These are phyloP conservation scores for Sitta carolinensis DNA, from an alignment of 2,797 vertebrate genomes.

Conservation along the genomic window DNA sequence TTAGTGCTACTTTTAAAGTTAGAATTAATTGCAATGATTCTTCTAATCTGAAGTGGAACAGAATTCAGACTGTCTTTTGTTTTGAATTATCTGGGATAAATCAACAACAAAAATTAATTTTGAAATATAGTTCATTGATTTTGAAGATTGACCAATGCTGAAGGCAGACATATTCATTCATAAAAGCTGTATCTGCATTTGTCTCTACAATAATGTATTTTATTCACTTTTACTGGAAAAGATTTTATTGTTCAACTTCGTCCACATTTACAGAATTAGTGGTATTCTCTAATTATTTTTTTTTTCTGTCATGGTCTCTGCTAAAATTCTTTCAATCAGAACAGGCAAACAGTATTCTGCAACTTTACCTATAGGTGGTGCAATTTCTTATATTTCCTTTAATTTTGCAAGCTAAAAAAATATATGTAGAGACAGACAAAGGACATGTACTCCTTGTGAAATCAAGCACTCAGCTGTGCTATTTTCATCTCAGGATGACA, in stretches of 20 bases:
- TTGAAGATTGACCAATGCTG: slow-evolving; percentile 58
- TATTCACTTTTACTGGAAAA: background rate
- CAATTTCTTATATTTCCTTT: slow-evolving; percentile 64
- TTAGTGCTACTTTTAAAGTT: background rate
- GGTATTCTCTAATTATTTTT: background rate
- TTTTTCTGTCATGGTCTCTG: background rate
- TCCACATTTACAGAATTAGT: background rate
- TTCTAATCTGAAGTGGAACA: background rate
- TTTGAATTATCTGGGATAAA: background rate
- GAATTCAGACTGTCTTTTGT: background rate
- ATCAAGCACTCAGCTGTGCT: background rate
- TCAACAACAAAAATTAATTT: background rate
- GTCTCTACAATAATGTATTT: slow-evolving; percentile 41
- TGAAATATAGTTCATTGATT: background rate
- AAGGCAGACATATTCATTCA: slow-evolving; percentile 24
- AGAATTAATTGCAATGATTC: background rate
- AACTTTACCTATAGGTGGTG: slow-evolving; percentile 62
- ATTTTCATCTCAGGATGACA: background rate
- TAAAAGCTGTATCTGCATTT: slow-evolving; percentile 39
- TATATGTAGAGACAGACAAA: slow-evolving; percentile 55
- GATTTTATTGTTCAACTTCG: background rate
- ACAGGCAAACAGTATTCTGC: slow-evolving; percentile 14
- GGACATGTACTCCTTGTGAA: slow-evolving; percentile 6
- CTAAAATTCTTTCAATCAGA: background rate
- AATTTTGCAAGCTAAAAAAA: slow-evolving; percentile 26